Evolutionary conservation across 2,888 invertebrate species (phyloP).

Genomic region (Poecilus cupreus): DNA sequence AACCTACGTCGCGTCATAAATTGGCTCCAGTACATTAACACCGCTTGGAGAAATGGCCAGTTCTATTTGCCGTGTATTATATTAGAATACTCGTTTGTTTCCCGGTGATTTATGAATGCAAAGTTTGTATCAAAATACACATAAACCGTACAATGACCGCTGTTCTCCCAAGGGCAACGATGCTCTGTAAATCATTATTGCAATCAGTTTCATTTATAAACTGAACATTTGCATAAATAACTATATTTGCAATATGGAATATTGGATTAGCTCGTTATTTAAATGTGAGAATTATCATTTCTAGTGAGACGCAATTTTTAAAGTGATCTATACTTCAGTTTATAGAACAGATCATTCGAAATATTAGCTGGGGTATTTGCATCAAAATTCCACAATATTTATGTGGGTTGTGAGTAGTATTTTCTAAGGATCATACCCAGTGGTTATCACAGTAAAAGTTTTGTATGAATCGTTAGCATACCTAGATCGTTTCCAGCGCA

Average conservation of each 20-base stretch:
- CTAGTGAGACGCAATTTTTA: neutral
- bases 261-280: conserved; percentile 6
- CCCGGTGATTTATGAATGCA: conserved; percentile 25
- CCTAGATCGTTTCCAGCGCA: no score
- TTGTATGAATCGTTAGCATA: no score
- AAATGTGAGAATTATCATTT: conserved; percentile 12
- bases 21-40: neutral
- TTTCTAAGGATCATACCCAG: no score
- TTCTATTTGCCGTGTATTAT: conserved; percentile 23
- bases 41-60: conserved; percentile 11
- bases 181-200: conserved; percentile 34
- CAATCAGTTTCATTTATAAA: conserved; percentile 39
- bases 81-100: conserved; percentile 37
- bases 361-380: no score
- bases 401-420: no score
- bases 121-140: conserved; percentile 43
- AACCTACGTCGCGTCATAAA: no score
- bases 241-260: conserved; percentile 1
- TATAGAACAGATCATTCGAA: no score
- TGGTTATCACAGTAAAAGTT: no score
- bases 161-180: conserved; percentile 20
- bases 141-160: conserved; percentile 38
- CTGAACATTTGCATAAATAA: conserved; percentile 32
- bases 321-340: no score
- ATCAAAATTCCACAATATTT: no score